phyloP scores from a whole-genome alignment of 2,888 invertebrate genomes.

The Kryphioiulus occultus region DNA sequence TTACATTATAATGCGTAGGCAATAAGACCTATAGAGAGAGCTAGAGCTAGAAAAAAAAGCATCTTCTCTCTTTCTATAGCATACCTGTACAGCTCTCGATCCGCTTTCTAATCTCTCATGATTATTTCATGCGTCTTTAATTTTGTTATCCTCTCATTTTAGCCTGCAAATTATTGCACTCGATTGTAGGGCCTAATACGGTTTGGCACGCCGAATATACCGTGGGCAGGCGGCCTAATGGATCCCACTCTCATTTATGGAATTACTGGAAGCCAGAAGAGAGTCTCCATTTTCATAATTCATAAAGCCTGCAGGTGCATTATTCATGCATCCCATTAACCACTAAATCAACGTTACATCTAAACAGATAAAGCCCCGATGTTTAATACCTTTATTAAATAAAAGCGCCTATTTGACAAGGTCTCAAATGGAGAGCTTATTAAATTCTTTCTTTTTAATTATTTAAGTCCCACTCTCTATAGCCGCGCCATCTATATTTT shows the following conservation, averaged over 20 bases:
- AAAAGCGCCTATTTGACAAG: conserved; percentile 50
- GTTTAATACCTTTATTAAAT: conserved; percentile 44
- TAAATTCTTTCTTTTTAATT: conserved; percentile 52
- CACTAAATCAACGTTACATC: conserved; percentile 52
- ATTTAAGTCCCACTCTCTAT: conserved; percentile 47
- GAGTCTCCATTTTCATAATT: conserved; percentile 47
- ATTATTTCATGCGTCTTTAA: conserved; percentile 50
- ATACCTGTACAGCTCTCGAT: neutral
- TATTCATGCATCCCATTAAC: conserved; percentile 52
- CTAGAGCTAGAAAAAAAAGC: neutral
- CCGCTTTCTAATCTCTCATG: conserved; percentile 42
- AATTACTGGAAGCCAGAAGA: conserved; percentile 44
- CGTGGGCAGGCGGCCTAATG: conserved; percentile 37
- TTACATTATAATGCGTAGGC: conserved; percentile 41
- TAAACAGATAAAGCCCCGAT: conserved; percentile 49
- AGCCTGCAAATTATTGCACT: conserved; percentile 49
- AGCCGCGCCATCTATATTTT: neutral
- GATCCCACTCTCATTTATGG: conserved; percentile 44
- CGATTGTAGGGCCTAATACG: conserved; percentile 7
- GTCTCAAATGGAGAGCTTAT: conserved; percentile 51
- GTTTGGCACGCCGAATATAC: conserved; percentile 36
- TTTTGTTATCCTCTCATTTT: conserved; percentile 49
- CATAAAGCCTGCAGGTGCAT: conserved; percentile 51
- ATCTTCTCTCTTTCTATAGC: neutral
- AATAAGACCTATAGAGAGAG: neutral